Evolutionary conservation across 2,888 invertebrate genomes (phyloP), one percentile per base, ranked within the genome.

Genomic region (Eubasilissa splendida): DNA sequence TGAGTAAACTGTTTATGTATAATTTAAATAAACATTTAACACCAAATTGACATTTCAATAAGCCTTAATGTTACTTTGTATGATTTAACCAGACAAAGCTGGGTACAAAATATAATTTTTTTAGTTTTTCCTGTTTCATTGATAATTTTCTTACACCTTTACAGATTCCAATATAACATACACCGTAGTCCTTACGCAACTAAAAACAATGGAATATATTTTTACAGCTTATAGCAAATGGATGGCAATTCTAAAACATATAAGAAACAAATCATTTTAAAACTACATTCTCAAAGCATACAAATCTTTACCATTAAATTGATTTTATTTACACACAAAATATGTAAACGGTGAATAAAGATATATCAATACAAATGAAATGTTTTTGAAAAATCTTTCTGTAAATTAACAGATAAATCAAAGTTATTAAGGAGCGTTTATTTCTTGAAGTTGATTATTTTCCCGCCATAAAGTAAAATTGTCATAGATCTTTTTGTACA

Each of bases 171-270:
- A 65, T 33, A 14, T 56, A 58, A 73, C 71, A 56, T 56, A 58
- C 33, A 54, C 33, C 70, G 66, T 58, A 77, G 63, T 80, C 68
- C 81, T 81, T 76, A 81, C 65, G 76, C 53, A 81, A 81, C 81
- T 80, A 82, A 79, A 80, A 84, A 82, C 84, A 84, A 83, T 84
- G 84, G 82, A 84, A 84, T 82, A 80, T 80, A 77, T 82, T 80
- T 82, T 77, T 81, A 84, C 84, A 84, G 80, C 82, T 84, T 84
- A 83, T 59, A 77, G 74, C 71, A 81, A 83, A 83, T 83, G 83
- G 83, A 83, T 81, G 83, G 83, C 83, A 83, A 82, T 78, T 76
- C 74, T 79, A 80, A 75, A 79, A 50, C 68, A 77, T 80, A 76
- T 71, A 71, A 71, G 77, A 83, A 75, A 71, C 54, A 54, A 71